Evolutionary conservation across 2,113 vertebrate species (phyloP).

Genomic region (Urocolius indicus): DNA sequence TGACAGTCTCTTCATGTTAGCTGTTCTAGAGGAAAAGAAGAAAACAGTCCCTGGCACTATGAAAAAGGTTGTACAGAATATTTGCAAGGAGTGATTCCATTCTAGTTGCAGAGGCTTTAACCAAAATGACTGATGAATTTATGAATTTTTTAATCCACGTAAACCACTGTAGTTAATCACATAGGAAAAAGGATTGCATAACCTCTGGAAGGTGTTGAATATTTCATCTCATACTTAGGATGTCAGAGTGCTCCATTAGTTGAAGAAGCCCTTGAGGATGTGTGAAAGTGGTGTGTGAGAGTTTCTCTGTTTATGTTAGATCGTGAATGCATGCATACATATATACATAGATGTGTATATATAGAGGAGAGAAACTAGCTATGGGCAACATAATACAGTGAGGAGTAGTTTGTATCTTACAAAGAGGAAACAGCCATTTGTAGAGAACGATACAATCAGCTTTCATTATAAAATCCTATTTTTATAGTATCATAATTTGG

Average conservation of each 20-base stretch:
- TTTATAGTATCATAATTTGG: not conserved
- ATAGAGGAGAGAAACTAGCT: not conserved
- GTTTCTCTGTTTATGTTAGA: not conserved
- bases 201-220: constrained; percentile 52
- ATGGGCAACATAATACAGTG: not conserved
- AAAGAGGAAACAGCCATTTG: not conserved
- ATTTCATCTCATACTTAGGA: constrained; percentile 59
- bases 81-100: not conserved
- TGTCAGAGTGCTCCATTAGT: constrained; percentile 49
- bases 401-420: not conserved
- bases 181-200: constrained; percentile 35
- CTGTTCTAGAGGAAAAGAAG: not conserved
- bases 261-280: constrained; percentile 43
- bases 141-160: constrained; percentile 63
- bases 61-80: not conserved
- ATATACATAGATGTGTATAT: not conserved
- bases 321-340: not conserved
- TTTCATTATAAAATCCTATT: not conserved
- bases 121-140: not conserved
- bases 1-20: not conserved
- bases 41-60: not conserved
- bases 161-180: constrained; percentile 51
- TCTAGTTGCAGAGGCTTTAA: constrained; percentile 34
- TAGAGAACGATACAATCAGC: not conserved
- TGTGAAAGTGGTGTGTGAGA: not conserved